These are phyloP conservation scores for Caenorhabditis sp. DNA, from an alignment of 2,888 invertebrate genomes.

Conservation along the genomic window DNA sequence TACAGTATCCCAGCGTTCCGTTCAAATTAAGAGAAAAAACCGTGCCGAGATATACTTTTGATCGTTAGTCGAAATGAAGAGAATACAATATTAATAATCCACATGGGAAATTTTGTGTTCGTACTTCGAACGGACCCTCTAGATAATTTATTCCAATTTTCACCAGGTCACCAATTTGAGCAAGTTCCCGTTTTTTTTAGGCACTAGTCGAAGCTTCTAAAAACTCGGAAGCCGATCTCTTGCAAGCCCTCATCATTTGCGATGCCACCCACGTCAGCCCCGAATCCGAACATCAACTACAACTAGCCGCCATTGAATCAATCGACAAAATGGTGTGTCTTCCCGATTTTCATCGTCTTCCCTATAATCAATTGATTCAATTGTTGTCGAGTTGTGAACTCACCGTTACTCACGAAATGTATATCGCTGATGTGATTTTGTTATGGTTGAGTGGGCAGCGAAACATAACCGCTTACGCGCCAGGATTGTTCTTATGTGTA, in stretches of 20 bases:
- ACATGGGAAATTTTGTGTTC: no score
- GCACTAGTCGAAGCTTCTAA: slow-evolving; percentile 23
- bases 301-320: slow-evolving; percentile 18
- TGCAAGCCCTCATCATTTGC: slow-evolving; percentile 32
- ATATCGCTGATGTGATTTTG: slow-evolving; percentile 35
- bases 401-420: slow-evolving; percentile 29
- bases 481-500: slow-evolving; percentile 19
- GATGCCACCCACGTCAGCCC: slow-evolving; percentile 28
- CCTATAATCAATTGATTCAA: slow-evolving; percentile 29
- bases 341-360: slow-evolving; percentile 34
- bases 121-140: no score
- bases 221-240: slow-evolving; percentile 29
- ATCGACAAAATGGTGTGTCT: slow-evolving; percentile 29
- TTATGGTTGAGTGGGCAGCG: slow-evolving; percentile 38
- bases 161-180: no score
- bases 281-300: slow-evolving; percentile 30
- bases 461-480: slow-evolving; percentile 18
- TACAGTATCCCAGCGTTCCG: no score
- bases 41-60: no score
- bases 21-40: no score
- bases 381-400: slow-evolving; percentile 37
- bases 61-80: no score
- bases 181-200: slow-evolving; percentile 15
- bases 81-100: no score
- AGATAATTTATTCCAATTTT: no score